phyloP scores from a whole-genome alignment of 2,888 invertebrate species.

The Syrphus vitripennis region DNA sequence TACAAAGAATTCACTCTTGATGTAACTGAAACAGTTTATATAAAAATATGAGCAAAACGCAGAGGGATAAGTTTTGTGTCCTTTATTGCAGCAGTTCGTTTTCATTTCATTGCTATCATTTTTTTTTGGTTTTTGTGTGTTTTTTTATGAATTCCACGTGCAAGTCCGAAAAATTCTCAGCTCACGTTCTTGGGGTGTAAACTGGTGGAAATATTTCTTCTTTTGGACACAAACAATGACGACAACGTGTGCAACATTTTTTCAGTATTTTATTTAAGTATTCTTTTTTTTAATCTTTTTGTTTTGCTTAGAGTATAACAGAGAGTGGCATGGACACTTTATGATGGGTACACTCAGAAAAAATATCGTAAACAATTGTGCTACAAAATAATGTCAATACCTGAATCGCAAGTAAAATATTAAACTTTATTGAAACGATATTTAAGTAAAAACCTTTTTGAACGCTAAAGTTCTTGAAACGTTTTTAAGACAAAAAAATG shows the following conservation, averaged over 20 bases:
- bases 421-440: too few species aligned
- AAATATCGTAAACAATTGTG: too few species aligned
- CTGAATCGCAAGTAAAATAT: too few species aligned
- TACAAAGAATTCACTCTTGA: background rate
- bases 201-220: constrained; percentile 46
- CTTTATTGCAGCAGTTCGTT: background rate
- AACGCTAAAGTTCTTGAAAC: too few species aligned
- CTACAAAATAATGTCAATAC: too few species aligned
- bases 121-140: background rate
- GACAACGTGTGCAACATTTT: constrained; percentile 52
- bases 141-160: constrained; percentile 24
- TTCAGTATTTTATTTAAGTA: constrained; percentile 28
- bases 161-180: constrained; percentile 49
- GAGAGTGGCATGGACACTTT: constrained; percentile 7
- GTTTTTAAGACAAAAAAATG: too few species aligned
- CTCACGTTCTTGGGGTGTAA: constrained; percentile 60
- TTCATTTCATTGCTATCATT: constrained; percentile 25
- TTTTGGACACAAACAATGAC: constrained; percentile 50
- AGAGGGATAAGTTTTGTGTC: constrained; percentile 7
- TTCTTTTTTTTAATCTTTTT: constrained; percentile 18
- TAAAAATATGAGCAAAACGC: constrained; percentile 27
- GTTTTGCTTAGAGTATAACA: constrained; percentile 15
- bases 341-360: constrained; percentile 32
- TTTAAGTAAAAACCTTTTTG: too few species aligned
- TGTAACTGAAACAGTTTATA: constrained; percentile 6